A percentile compares a stretch with the other conserved stretches of the same genome.
These are phyloP conservation scores for Platycercus adscitus DNA, from an alignment of 2,113 vertebrate species.

Conservation along the genomic window DNA sequence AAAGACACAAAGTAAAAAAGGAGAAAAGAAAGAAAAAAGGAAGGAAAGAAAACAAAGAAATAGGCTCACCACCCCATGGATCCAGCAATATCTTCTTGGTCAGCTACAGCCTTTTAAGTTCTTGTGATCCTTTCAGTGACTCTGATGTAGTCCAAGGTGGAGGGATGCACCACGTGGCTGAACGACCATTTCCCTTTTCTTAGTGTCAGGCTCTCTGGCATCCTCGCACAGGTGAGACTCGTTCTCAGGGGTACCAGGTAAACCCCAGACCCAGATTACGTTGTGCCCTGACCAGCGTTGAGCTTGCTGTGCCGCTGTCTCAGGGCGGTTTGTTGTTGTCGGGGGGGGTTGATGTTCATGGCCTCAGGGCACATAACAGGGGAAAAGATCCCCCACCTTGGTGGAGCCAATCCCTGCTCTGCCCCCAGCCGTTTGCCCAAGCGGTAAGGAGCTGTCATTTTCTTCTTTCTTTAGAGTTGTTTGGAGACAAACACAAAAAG, in stretches of 20 bases:
- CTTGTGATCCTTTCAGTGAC: background rate
- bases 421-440: accelerated
- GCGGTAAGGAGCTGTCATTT: background rate
- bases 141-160: background rate
- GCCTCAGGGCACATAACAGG: background rate
- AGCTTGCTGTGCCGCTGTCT: background rate
- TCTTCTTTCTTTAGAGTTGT: background rate
- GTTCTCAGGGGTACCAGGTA: background rate
- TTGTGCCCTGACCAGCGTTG: too few relatives aligned
- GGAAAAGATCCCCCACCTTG: background rate
- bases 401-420: background rate
- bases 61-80: background rate
- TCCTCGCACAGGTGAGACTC: background rate
- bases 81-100: background rate
- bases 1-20: background rate
- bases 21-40: background rate
- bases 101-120: background rate
- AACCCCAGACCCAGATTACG: background rate
- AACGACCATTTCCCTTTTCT: background rate
- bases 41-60: background rate
- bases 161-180: background rate
- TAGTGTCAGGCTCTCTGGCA: background rate
- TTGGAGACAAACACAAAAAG: background rate
- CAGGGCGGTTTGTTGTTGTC: too few relatives aligned
- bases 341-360: background rate